A percentile compares a stretch with the other conserved stretches of the same genome.
phyloP scores from a whole-genome alignment of 2,113 vertebrate species.

The Telmatochromis brachygnathus region DNA sequence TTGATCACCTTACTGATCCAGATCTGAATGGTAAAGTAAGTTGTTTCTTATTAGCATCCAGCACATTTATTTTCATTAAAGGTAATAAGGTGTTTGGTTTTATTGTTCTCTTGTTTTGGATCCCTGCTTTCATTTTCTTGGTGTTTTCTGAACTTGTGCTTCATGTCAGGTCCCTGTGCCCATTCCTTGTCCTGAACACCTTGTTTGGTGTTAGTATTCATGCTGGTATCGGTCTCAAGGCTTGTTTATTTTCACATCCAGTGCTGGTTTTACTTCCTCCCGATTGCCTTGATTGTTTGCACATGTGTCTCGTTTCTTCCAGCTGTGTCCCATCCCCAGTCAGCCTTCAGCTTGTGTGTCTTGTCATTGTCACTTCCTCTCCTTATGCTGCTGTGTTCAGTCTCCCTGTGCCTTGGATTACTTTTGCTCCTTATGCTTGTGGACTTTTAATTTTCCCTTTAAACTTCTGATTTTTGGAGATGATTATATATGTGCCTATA shows the following conservation, averaged over 20 bases:
- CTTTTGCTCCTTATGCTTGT: neutral
- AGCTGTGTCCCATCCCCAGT: neutral
- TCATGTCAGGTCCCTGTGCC: neutral
- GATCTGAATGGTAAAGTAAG: neutral
- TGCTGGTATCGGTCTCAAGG: neutral
- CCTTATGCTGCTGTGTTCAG: neutral
- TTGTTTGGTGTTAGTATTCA: neutral
- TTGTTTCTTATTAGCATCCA: neutral
- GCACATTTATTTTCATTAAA: neutral
- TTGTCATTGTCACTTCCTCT: neutral
- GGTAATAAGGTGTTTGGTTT: neutral
- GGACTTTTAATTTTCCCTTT: neutral
- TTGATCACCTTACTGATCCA: neutral
- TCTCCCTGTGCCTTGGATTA: neutral
- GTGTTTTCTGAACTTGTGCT: neutral
- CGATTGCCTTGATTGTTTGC: neutral
- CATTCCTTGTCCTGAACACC: neutral
- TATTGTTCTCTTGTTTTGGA: neutral
- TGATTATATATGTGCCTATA: neutral
- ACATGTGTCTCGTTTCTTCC: neutral
- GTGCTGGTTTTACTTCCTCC: neutral
- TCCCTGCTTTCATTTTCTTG: neutral
- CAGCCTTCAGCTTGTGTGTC: neutral
- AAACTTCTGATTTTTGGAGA: neutral
- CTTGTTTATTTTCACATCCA: neutral